Percentiles rank a stretch among this genome's conserved stretches.
These are phyloP conservation scores for Sapayoa aenigma DNA, from an alignment of 2,113 vertebrate genomes.

Conservation along the genomic window DNA sequence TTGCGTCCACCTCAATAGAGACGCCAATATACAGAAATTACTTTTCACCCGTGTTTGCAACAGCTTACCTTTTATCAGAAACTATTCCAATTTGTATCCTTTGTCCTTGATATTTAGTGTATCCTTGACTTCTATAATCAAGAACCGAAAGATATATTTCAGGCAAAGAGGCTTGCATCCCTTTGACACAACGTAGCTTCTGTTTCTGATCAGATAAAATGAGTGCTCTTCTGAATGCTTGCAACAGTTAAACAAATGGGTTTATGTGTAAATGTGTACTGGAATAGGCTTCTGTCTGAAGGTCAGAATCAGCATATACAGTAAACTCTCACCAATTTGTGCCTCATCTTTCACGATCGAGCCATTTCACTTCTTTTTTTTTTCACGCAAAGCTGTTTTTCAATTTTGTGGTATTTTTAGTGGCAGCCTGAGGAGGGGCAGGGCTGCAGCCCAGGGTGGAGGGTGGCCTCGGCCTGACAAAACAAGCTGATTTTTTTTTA, in stretches of 20 bases:
- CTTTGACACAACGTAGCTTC: not conserved
- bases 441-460: too few species aligned
- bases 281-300: not conserved
- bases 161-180: not conserved
- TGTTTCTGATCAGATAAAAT: conserved; percentile 18
- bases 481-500: too few species aligned
- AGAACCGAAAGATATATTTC: conserved; percentile 2
- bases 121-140: not conserved
- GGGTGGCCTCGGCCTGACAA: too few species aligned
- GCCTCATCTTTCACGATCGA: too few species aligned
- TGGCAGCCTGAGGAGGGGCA: too few species aligned
- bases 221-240: not conserved
- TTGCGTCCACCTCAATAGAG: too few species aligned
- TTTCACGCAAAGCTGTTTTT: too few species aligned
- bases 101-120: conserved; percentile 3
- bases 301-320: not conserved
- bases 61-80: not conserved
- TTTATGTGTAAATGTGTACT: too few species aligned
- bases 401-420: too few species aligned
- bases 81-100: not conserved
- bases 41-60: not conserved
- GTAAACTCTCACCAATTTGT: too few species aligned
- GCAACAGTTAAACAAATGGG: not conserved
- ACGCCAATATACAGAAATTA: not conserved
- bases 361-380: too few species aligned